Evolutionary conservation across 2,888 invertebrate genomes (phyloP), one percentile per base, ranked within the genome.

Genomic region (Lepidocyrtoides sp.): DNA sequence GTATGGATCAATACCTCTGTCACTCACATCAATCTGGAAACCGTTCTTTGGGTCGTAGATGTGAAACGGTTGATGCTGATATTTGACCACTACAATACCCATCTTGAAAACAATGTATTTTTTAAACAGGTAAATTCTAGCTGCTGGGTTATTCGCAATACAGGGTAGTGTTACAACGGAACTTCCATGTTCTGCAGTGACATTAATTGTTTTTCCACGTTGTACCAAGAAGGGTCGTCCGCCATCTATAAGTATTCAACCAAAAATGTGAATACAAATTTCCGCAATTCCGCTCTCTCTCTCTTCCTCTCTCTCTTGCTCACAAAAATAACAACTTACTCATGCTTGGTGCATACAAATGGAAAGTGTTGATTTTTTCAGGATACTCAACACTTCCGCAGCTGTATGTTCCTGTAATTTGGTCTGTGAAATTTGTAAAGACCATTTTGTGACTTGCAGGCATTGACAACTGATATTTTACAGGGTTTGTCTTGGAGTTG

Each of bases 51-150:
- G 93, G 32, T 92, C 92, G 48, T 82, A 93, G 54, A 93, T 89
- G 60, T 93, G 93, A 57, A 93, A 93, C 4, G 93, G 92, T 23
- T 93, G 93, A 26, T 92, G 92, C 41, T 93, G 93, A 32, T 92
- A 93, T 44, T 93, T 93, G 2, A 93, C 89, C 8, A 93, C 51
- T 12, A 91, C 89, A 14, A 93, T 86, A 5, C 93, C 93, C 92
- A 93, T 91, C 69, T 89, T 79, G 23, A 89, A 89, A 10, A 93
- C 89, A 7, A 88, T 90, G 23, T 88, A 92, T 54, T 92, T 93
- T 66, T 92, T 92, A 44, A 92, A 93, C 26, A 93, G 54, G 54
- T 92, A 88, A 8, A 93, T 92, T 82, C 85, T 89, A 10, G 92
- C 87, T 14, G 84, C 72, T 2, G 93, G 92, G 85, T 92, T 93